A percentile compares a stretch with the other conserved stretches of the same genome.
These are phyloP conservation scores for Coryphaenoides rupestris DNA, from an alignment of 2,113 vertebrate species.

Conservation along the genomic window DNA sequence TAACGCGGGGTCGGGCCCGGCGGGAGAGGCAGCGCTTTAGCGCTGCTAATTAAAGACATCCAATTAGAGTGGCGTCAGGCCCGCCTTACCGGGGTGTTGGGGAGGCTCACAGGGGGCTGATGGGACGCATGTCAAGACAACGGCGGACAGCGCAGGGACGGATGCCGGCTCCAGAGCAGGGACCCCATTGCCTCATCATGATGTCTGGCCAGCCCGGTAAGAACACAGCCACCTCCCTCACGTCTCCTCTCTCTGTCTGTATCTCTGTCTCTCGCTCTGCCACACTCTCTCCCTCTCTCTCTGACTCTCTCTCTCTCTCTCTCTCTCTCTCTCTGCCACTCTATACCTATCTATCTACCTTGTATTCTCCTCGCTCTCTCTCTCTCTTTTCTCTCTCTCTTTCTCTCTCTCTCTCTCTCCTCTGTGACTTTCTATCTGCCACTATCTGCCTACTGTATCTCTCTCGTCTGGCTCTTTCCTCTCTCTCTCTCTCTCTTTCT, in stretches of 20 bases:
- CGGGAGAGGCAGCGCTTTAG: slow-evolving; percentile 12
- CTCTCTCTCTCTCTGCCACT: neutral
- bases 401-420: neutral
- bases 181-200: neutral
- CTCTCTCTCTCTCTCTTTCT: too few relatives aligned
- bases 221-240: neutral
- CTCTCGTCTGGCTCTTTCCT: too few relatives aligned
- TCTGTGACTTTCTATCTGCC: too few relatives aligned
- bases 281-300: neutral
- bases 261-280: too few relatives aligned
- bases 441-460: too few relatives aligned
- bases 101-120: slow-evolving; percentile 25
- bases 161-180: neutral
- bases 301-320: neutral
- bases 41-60: slow-evolving; percentile 48
- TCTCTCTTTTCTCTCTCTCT: neutral
- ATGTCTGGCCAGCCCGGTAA: neutral
- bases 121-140: slow-evolving; percentile 11
- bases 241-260: neutral
- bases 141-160: slow-evolving; percentile 10
- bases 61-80: slow-evolving; percentile 55
- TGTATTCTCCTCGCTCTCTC: neutral
- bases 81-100: slow-evolving; percentile 17
- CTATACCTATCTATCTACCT: too few relatives aligned
- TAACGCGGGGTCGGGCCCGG: neutral